Evolutionary conservation across 1,140 invertebrate species (phyloP), one percentile per base, ranked within the genome.

Genomic region (Andrena cerasifolii): DNA sequence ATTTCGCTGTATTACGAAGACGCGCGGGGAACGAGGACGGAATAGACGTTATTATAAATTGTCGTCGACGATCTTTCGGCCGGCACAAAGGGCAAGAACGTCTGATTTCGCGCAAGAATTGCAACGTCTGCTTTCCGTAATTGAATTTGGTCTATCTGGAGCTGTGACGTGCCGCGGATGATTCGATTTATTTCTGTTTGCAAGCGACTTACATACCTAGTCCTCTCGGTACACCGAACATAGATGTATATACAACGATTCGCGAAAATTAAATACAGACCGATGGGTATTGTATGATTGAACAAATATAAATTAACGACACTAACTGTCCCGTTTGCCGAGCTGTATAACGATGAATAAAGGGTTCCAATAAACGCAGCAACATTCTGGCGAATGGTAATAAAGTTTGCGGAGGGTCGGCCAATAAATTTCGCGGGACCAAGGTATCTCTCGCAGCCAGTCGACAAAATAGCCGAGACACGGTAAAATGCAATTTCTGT

Each of bases 401-500:
- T 68, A 56, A 47, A 68, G 68, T 68, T 33, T 33, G 12, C 43
- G 26, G 6, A 8, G 4, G 53, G 18, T 40, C 40, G 14, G 28
- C 40, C 49, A 75, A 75, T 75, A 75, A 75, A 75, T 75, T 54
- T 67, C 51, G 40, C 21, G 40, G 53, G 3, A 16, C 8, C n/a
- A 12, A 24, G 63, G 51, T 68, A 76, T 76, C 73, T 58, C 16
- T 21, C 21, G 24, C n/a, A 3, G 28, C 28, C 73, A 76, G 73
- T 68, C 73, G 73, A 68, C 73, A 68, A 68, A 76, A 76, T 43
- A 76, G 73, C 28, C 7, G 36, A 76, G 65, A 68, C 73, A 16
- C 40, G 53, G 53, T 59, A 68, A 58, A 76, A 68, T 59, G 73
- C 53, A 76, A 56, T 66, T 68, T 66, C 65, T 49, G 43, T 54